Base-by-base conservation (phyloP, 2,113 vertebrate genomes). In the Aviceda subcristata region DNA sequence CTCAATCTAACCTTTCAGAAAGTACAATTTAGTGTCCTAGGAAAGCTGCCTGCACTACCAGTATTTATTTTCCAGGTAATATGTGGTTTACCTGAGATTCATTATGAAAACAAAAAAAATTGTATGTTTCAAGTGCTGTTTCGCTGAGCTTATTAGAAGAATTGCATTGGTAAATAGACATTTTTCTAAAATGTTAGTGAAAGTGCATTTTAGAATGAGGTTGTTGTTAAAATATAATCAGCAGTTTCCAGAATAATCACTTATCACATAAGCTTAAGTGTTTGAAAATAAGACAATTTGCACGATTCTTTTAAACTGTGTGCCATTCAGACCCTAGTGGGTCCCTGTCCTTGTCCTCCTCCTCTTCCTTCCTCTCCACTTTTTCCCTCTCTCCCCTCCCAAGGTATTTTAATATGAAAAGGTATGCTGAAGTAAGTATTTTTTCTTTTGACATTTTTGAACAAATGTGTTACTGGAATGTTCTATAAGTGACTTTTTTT, bases 241-340 rank as follows among this genome's bases (percentile, higher is more conserved):
- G 23, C 48, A 32, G 45, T 86, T 91, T 92, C 80, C 71, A 73
- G 75, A 94, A 43, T 39, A 68, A 60, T 79, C 56, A 62, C 26
- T 55, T 72, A 46, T 10, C 48, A 39, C 59, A 41, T 55, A 93
- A 94, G 38, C 19, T 63, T 30, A 41, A 15, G 43, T 88, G 68
- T 94, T 84, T 88, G 72, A 93, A 83, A 72, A 48, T n/a, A 72
- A 84, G 59, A 88, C 78, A 57, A 11, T 87, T 90, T 80, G n/a
- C 86, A 90, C 84, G 71, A 72, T 93, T 96, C 48, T 83, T 78
- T 93, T 78, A 80, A 94, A 93, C 75, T 78, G 20, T 75, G 88
- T 91, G 77, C 83, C 88, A 60, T 90, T 85, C 62, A 91, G 56
- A 78, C 85, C 69, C 10, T 26, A 13, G 24, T n/a, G 76, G 60